These are phyloP conservation scores for Ptychochromis oligacanthus DNA, from an alignment of 2,113 vertebrate species.

Conservation along the genomic window DNA sequence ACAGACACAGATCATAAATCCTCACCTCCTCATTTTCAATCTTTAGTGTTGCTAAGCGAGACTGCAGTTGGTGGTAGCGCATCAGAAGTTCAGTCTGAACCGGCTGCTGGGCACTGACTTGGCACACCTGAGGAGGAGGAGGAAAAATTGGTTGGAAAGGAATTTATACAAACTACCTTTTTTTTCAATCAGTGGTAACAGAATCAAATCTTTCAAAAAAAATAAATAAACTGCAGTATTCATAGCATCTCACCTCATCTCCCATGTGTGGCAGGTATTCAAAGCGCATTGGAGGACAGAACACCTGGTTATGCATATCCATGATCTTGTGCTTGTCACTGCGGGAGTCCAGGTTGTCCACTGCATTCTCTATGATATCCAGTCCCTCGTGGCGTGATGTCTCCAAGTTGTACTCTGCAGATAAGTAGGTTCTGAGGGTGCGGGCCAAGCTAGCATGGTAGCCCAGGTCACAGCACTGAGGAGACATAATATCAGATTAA, in stretches of 20 bases:
- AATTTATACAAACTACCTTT: neutral
- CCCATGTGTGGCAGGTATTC: slow-evolving; percentile 99
- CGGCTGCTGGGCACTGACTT: slow-evolving; percentile 96
- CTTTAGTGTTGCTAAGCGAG: slow-evolving; percentile 93
- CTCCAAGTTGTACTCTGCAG: slow-evolving; percentile 97
- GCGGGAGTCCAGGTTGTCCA: slow-evolving; percentile 95
- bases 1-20: slow-evolving; percentile 37
- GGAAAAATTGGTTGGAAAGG: neutral
- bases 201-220: neutral
- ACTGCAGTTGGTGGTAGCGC: slow-evolving; percentile 98
- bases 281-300: slow-evolving; percentile 96
- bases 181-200: neutral
- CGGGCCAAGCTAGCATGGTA: slow-evolving; percentile 95
- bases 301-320: slow-evolving; percentile 99
- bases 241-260: slow-evolving; percentile 87
- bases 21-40: slow-evolving; percentile 98
- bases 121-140: slow-evolving; percentile 86
- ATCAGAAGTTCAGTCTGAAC: slow-evolving; percentile 96
- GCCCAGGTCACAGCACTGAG: slow-evolving; percentile 94
- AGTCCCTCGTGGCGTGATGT: slow-evolving; percentile 96
- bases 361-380: slow-evolving; percentile 93
- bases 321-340: slow-evolving; percentile 99
- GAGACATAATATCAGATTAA: slow-evolving; percentile 12
- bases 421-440: slow-evolving; percentile 95
- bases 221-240: neutral